These are phyloP conservation scores for Drosophila trapezifrons DNA, from an alignment of 1,140 invertebrate genomes.

Conservation along the genomic window DNA sequence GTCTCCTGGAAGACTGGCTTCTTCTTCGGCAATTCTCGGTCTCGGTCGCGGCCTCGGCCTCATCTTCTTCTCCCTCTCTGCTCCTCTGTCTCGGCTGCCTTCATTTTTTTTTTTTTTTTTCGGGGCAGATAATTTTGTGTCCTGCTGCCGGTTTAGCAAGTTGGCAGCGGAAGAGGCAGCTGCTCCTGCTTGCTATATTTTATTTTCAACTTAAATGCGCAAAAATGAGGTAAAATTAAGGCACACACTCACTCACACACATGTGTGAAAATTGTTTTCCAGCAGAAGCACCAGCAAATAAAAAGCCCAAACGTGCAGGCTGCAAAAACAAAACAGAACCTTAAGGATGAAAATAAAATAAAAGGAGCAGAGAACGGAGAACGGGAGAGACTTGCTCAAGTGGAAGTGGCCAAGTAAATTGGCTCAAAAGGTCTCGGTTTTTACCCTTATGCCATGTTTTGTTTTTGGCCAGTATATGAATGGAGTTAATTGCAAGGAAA, in stretches of 20 bases:
- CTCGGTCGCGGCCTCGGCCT: neutral
- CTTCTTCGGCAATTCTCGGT: slow-evolving; percentile 22
- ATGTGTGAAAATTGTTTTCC: slow-evolving; percentile 76
- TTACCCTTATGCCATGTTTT: neutral
- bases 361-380: neutral
- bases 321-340: slow-evolving; percentile 45
- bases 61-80: neutral
- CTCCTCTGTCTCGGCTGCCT: slow-evolving; percentile 10
- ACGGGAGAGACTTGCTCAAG: slow-evolving; percentile 29
- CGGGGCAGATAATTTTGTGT: slow-evolving; percentile 76
- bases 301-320: slow-evolving; percentile 75
- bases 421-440: slow-evolving; percentile 55
- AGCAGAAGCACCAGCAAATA: slow-evolving; percentile 67
- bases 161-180: slow-evolving; percentile 62
- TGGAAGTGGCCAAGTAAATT: slow-evolving; percentile 69
- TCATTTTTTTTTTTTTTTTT: slow-evolving; percentile 56
- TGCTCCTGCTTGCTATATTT: slow-evolving; percentile 58
- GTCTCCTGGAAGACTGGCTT: slow-evolving; percentile 39
- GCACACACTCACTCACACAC: slow-evolving; percentile 62
- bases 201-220: slow-evolving; percentile 80
- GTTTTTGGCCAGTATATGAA: slow-evolving; percentile 45
- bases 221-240: slow-evolving; percentile 82
- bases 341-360: slow-evolving; percentile 13
- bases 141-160: slow-evolving; percentile 69
- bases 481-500: slow-evolving; percentile 72